Conservation (phyloP, 2,113 vertebrate genomes). For the Nyctereutes procyonoides region DNA sequence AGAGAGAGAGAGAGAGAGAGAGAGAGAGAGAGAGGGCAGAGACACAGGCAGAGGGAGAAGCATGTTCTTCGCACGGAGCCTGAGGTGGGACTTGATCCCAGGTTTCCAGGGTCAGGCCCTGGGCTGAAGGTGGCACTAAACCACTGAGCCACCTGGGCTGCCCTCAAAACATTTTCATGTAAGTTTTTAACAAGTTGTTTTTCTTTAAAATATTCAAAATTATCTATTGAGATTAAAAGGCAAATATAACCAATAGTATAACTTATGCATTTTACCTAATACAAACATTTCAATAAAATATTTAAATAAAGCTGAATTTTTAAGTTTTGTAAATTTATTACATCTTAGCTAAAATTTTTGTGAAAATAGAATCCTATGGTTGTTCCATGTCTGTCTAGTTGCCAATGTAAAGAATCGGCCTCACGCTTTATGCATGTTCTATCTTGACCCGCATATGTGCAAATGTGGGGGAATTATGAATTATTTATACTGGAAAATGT, state of each 20-base stretch:
- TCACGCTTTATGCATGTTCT: not conserved
- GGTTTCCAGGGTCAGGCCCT: no score
- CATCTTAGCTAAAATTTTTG: not conserved
- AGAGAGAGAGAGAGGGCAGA: no score
- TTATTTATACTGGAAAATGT: constrained; percentile 47
- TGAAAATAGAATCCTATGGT: not conserved
- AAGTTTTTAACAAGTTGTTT: constrained; percentile 10
- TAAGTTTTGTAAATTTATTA: not conserved
- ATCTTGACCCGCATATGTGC: constrained; percentile 15
- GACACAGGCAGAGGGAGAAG: no score
- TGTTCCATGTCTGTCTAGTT: not conserved
- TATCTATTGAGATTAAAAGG: constrained; percentile 41
- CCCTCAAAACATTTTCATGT: not conserved
- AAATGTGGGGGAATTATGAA: constrained; percentile 37
- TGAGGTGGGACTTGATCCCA: no score
- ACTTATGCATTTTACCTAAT: not conserved
- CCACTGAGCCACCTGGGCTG: no score
- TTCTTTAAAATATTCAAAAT: not conserved
- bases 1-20: no score
- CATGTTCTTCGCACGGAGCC: no score
- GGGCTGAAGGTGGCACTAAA: no score
- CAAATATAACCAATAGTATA: not conserved
- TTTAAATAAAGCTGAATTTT: constrained; percentile 23
- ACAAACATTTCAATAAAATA: not conserved
- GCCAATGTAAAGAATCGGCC: not conserved